Conservation (phyloP, 92 coral and sea anemone genomes). For the Desmophyllum pertusum region DNA sequence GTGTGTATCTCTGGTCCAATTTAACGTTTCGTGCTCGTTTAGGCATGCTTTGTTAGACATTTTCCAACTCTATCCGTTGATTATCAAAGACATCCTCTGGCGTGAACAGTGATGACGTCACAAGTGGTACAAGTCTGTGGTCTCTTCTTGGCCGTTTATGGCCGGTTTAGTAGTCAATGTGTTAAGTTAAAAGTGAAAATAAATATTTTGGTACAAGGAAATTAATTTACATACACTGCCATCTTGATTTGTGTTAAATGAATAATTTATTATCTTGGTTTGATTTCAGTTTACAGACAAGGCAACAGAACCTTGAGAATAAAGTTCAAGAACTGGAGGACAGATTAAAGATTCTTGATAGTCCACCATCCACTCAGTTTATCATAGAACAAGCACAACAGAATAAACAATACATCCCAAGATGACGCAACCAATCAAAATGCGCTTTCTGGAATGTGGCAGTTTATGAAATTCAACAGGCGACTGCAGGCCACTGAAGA, state of each 20-base stretch:
- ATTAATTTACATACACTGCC: no score
- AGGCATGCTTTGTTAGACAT: no score
- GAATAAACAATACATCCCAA: not conserved
- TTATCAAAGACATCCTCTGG: no score
- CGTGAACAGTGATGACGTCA: no score
- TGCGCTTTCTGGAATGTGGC: conserved; percentile 87
- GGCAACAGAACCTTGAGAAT: conserved; percentile 66
- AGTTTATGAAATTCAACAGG: conserved; percentile 87
- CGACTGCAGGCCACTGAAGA: conserved; percentile 94
- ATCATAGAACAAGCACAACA: conserved; percentile 76
- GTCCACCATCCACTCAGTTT: conserved; percentile 68
- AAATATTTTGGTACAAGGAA: no score
- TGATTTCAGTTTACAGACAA: conserved; percentile 53
- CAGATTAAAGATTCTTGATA: conserved; percentile 75
- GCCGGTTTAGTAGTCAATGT: no score
- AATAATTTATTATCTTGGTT: not conserved
- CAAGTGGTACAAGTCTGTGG: no score
- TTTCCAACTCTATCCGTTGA: no score
- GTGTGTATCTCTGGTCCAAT: no score
- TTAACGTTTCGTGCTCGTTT: no score
- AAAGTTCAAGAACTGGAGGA: conserved; percentile 80
- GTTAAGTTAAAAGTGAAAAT: no score
- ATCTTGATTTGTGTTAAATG: not conserved
- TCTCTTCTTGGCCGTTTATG: no score
- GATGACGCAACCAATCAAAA: conserved; percentile 38